phyloP scores from a whole-genome alignment of 2,797 vertebrate species.

The Gorsachius magnificus region DNA sequence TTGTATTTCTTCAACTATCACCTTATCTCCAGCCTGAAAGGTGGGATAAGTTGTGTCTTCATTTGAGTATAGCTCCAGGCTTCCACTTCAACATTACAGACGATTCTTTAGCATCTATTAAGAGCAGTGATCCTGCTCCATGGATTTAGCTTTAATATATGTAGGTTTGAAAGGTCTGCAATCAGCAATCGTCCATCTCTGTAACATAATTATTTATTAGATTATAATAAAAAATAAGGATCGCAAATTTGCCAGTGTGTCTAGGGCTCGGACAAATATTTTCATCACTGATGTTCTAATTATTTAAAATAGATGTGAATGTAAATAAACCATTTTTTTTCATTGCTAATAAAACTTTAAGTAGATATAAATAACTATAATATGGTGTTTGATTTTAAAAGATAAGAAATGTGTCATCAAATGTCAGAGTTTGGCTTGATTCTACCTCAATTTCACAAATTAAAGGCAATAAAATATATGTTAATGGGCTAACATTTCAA shows the following conservation, averaged over 20 bases:
- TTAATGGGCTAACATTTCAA: background rate
- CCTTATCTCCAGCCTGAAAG: conserved; percentile 29
- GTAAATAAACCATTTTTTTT: background rate
- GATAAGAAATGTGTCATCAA: background rate
- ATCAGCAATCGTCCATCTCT: background rate
- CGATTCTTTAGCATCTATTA: background rate
- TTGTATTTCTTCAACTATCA: background rate
- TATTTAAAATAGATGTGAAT: background rate
- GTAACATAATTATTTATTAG: background rate
- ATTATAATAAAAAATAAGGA: background rate
- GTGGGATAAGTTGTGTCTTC: background rate
- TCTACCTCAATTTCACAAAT: background rate
- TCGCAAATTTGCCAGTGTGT: background rate
- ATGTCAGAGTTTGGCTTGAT: background rate
- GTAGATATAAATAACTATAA: background rate
- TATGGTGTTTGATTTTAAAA: background rate
- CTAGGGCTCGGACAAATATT: background rate
- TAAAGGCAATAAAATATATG: background rate
- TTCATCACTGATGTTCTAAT: background rate
- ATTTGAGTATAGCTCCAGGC: background rate
- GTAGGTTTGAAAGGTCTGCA: background rate
- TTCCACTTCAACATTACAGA: background rate
- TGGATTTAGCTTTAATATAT: background rate
- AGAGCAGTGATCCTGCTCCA: background rate
- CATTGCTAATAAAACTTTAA: background rate